Evolutionary conservation across 2,113 vertebrate genomes (phyloP).

Genomic region (Drymodes brunneopygia): DNA sequence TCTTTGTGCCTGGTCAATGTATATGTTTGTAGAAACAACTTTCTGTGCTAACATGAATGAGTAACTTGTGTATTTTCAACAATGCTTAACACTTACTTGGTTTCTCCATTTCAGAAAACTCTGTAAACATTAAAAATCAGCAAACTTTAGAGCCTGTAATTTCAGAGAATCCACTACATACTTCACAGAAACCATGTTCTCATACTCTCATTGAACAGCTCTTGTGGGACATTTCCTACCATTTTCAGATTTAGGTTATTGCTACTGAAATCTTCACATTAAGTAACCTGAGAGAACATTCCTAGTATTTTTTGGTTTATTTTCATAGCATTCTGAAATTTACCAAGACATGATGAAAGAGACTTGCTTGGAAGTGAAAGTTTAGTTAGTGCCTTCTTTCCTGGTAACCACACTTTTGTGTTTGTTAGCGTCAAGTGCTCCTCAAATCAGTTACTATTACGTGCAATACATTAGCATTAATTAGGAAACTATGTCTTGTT

Average conservation of each 20-base stretch:
- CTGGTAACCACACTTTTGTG: neutral
- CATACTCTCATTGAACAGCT: neutral
- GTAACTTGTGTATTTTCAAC: neutral
- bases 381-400: neutral
- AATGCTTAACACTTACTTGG: neutral
- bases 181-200: neutral
- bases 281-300: neutral
- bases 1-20: neutral
- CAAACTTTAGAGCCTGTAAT: neutral
- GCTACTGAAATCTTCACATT: neutral
- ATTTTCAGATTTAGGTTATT: neutral
- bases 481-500: neutral
- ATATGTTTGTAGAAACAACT: neutral
- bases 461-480: neutral
- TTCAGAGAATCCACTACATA: neutral
- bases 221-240: neutral
- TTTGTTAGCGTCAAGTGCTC: neutral
- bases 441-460: neutral
- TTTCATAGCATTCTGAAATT: neutral
- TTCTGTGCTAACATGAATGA: neutral
- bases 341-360: neutral
- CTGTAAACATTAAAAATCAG: neutral
- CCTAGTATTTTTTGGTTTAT: neutral
- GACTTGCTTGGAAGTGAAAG: neutral
- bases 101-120: neutral